phyloP scores from a whole-genome alignment of 2,888 invertebrate species.

The Hypsopygia costalis region DNA sequence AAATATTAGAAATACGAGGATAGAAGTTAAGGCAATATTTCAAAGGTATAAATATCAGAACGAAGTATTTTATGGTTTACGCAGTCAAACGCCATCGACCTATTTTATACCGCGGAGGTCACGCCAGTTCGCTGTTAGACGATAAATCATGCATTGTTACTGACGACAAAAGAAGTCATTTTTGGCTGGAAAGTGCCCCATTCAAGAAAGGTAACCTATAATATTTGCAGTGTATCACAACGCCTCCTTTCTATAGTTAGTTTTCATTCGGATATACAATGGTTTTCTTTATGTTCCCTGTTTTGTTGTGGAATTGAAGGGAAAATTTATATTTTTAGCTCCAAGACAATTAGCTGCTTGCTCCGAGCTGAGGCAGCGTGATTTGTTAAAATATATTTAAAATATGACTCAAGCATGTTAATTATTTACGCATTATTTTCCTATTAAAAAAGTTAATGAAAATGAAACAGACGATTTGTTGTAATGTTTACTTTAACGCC shows the following conservation, averaged over 20 bases:
- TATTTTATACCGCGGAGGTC: slow-evolving; percentile 33
- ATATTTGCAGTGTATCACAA: slow-evolving; percentile 17
- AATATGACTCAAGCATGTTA: no score
- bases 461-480: no score
- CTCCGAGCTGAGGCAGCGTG: no score
- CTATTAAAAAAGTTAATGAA: no score
- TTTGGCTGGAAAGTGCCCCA: slow-evolving; percentile 62
- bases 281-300: not conserved
- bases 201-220: slow-evolving; percentile 34
- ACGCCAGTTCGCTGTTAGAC: slow-evolving; percentile 30
- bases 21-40: no score
- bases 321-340: no score
- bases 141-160: slow-evolving; percentile 73
- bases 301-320: not conserved
- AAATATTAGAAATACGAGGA: no score
- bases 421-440: no score
- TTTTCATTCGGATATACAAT: slow-evolving; percentile 1
- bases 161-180: slow-evolving; percentile 71
- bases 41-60: no score
- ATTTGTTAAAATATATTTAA: no score
- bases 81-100: slow-evolving; percentile 13
- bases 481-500: no score
- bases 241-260: slow-evolving; percentile 6
- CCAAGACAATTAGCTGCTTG: no score
- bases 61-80: not conserved